A percentile compares a stretch with the other conserved stretches of the same genome.
phyloP scores from a whole-genome alignment of 2,888 invertebrate genomes.

The Phengaris alcon region DNA sequence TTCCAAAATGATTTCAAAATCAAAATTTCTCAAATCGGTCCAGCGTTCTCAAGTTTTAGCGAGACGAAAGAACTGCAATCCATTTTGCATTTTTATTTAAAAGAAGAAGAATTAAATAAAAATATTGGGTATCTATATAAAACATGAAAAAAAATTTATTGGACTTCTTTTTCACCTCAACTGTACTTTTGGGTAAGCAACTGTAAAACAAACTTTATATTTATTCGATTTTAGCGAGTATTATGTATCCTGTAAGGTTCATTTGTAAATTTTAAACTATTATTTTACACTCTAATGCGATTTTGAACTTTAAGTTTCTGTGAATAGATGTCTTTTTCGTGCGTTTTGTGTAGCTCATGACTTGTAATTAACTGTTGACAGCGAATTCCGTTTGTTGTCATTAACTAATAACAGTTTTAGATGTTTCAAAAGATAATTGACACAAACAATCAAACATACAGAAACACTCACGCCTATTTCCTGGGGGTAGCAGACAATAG shows the following conservation, averaged over 20 bases:
- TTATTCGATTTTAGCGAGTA: conserved; percentile 25
- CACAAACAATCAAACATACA: conserved; percentile 14
- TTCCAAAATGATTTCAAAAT: too few species aligned
- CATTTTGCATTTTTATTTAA: too few species aligned
- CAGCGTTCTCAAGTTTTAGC: too few species aligned
- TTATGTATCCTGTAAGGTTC: conserved; percentile 22
- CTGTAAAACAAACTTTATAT: neutral
- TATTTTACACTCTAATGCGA: neutral
- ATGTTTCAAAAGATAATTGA: conserved; percentile 44
- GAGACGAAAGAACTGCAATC: too few species aligned
- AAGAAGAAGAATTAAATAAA: too few species aligned
- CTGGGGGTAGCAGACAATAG: neutral
- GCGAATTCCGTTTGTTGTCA: conserved; percentile 47
- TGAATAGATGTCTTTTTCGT: conserved; percentile 27
- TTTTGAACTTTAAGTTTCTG: conserved; percentile 24
- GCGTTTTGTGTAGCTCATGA: conserved; percentile 42
- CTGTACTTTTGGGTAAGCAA: conserved; percentile 11
- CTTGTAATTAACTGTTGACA: conserved; percentile 62
- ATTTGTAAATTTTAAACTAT: conserved; percentile 7
- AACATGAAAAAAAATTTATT: too few species aligned
- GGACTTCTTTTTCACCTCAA: neutral
- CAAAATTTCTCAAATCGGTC: too few species aligned
- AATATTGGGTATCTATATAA: too few species aligned
- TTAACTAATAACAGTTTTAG: conserved; percentile 51
- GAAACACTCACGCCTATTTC: conserved; percentile 3